A percentile compares a stretch with the other conserved stretches of the same genome.
phyloP scores from a whole-genome alignment of 2,888 invertebrate species.

The Xanthorhoe designata region DNA sequence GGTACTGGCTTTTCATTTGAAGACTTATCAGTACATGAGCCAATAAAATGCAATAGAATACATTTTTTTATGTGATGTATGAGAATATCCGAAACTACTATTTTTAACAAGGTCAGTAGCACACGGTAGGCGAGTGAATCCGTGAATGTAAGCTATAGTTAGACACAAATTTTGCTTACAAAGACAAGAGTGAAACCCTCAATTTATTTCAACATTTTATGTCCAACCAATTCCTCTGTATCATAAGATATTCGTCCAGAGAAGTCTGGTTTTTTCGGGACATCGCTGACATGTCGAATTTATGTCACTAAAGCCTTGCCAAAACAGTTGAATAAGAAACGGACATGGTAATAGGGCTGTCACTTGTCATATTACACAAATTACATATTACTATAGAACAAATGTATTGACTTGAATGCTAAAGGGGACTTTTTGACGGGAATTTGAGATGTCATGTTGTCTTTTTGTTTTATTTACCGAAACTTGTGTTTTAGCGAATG shows the following conservation, averaged over 20 bases:
- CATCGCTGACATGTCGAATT: constrained; percentile 41
- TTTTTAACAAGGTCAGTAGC: no score
- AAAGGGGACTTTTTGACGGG: no score
- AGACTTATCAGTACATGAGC: no score
- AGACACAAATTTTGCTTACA: not conserved
- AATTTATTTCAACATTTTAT: constrained; percentile 2
- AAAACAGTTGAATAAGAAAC: constrained; percentile 36
- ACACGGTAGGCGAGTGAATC: not conserved
- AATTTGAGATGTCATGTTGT: no score
- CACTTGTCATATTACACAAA: constrained; percentile 1
- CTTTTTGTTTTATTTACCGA: no score
- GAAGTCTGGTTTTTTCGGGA: constrained; percentile 33
- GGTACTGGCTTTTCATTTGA: no score
- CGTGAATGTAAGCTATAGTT: not conserved
- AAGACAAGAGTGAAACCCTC: not conserved
- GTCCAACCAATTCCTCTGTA: not conserved
- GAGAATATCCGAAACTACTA: no score
- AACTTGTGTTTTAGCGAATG: no score
- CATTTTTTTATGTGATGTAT: no score
- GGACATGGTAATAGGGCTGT: constrained; percentile 25
- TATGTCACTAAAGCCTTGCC: constrained; percentile 40
- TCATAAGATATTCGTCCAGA: constrained; percentile 7
- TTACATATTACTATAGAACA: not conserved
- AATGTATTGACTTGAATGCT: no score
- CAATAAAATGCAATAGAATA: no score